Evolutionary conservation across 1,140 invertebrate genomes (phyloP).

Genomic region (Saccostrea echinata): DNA sequence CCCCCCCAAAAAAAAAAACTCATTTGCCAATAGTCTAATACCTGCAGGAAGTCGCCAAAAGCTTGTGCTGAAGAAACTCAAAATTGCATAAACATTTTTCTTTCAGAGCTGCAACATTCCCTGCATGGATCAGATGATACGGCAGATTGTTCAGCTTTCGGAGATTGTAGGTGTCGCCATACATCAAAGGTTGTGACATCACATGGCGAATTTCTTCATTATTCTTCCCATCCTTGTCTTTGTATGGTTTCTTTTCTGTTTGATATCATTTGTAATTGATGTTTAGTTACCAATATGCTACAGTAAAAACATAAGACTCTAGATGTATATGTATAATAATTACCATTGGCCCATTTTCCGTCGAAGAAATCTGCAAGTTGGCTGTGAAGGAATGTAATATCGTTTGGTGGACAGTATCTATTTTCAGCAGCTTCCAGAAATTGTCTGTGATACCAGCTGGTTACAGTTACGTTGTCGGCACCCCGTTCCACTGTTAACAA

Average conservation of each 20-base stretch:
- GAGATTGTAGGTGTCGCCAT: slow-evolving; percentile 84
- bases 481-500: slow-evolving; percentile 67
- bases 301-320: background rate
- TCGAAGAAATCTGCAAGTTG: slow-evolving; percentile 71
- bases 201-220: slow-evolving; percentile 63
- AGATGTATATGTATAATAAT: background rate
- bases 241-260: slow-evolving; percentile 68
- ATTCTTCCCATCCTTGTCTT: slow-evolving; percentile 57
- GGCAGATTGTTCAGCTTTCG: slow-evolving; percentile 90
- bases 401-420: slow-evolving; percentile 62
- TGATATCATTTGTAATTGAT: background rate
- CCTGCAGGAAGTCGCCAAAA: slow-evolving; percentile 79
- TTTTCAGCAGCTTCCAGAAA: slow-evolving; percentile 70
- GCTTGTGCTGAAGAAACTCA: slow-evolving; percentile 96
- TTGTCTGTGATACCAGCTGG: slow-evolving; percentile 75
- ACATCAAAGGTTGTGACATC: slow-evolving; percentile 64
- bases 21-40: background rate
- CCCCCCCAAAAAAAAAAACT: background rate
- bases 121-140: slow-evolving; percentile 87
- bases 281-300: too few relatives aligned
- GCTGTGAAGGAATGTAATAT: slow-evolving; percentile 54
- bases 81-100: slow-evolving; percentile 97
- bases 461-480: slow-evolving; percentile 67
- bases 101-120: slow-evolving; percentile 93
- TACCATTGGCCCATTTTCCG: slow-evolving; percentile 79